phyloP scores from a whole-genome alignment of 2,888 invertebrate genomes.

The Caenorhabditis macrosperma region DNA sequence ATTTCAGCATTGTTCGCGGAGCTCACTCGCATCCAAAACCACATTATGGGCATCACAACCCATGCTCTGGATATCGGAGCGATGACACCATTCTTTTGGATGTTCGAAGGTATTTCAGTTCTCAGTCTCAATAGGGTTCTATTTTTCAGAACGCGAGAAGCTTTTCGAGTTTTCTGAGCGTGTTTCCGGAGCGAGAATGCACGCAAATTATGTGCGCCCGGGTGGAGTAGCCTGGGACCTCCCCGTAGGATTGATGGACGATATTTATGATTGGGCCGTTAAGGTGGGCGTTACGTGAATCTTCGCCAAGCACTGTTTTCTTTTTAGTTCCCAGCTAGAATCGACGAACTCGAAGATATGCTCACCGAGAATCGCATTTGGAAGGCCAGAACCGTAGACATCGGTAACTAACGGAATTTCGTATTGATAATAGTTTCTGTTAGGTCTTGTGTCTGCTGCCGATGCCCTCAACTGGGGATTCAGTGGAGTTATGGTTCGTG shows the following conservation, averaged over 20 bases:
- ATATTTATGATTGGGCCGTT: constrained; percentile 92
- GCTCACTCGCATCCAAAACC: constrained; percentile 94
- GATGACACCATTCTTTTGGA: constrained; percentile 98
- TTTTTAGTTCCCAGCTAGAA: constrained; percentile 86
- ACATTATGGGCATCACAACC: constrained; percentile 96
- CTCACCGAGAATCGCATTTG: constrained; percentile 94
- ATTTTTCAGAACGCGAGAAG: constrained; percentile 31
- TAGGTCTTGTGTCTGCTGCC: constrained; percentile 90
- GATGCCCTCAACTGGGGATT: constrained; percentile 96
- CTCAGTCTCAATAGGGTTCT: too few relatives aligned
- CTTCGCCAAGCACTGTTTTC: background rate
- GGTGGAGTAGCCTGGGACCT: constrained; percentile 95
- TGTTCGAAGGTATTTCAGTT: constrained; percentile 88
- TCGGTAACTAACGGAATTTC: constrained; percentile 81
- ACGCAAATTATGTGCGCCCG: constrained; percentile 97
- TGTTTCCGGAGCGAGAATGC: constrained; percentile 98
- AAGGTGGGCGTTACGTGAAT: constrained; percentile 40
- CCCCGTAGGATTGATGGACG: constrained; percentile 95
- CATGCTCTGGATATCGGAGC: constrained; percentile 98
- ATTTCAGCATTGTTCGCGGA: constrained; percentile 91
- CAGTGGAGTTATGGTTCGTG: constrained; percentile 96
- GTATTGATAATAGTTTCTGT: background rate
- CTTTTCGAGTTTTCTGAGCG: constrained; percentile 91
- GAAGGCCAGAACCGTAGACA: constrained; percentile 91
- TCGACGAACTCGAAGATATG: constrained; percentile 97